Base-by-base conservation (phyloP, 2,797 vertebrate species). In the Myoxocephalus aenaeus region DNA sequence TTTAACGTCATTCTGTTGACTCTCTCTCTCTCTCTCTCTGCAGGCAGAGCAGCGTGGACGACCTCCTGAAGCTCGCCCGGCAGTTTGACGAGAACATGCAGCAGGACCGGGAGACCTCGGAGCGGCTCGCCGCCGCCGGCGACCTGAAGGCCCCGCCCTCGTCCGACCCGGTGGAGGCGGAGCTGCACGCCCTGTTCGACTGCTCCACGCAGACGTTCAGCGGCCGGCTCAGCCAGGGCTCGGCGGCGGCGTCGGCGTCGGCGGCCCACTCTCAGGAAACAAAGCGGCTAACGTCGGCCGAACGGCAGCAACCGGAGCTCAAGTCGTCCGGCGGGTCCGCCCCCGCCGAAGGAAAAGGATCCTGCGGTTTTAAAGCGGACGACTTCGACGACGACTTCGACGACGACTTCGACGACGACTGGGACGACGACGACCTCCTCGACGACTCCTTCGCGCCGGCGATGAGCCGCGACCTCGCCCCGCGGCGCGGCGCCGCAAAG, bases 41-140 rank as follows among this genome's bases (percentile, higher is more conserved):
- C 92, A 96, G 96, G 77, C 95, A 95, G 85, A 96, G 88, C 90
- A 95, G 89, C 1, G 97, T 97, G 84, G 96, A 99, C 22, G 96
- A 97, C 72, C 96, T 99, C 44, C 94, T 96, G 94, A 97, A 97
- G 88, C 92, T 99, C 81, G 98, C 98, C 84, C 95, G 95, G 67
- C 95, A 98, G 87, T 98, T 99, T 94, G 98, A 99, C 88, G 93
- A 96, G 88, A 99, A 96, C 90, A 96, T 99, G 92, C 95, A 97
- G 73, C 91, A 96, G 46, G 96, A 97, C 91, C 91, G 94, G 71
- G 94, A 95, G 83, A 93, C 51, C 36, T 92, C 91, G 3, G 94
- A 95, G 72, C 80, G 92, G 20, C 85, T 79, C 1, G 86, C 80
- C 70, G 25, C 10, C 79, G 72, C 69, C 38, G 83, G n/a, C 44